Base-by-base conservation (phyloP, 2,888 invertebrate genomes). In the Platycnemis pennipes region DNA sequence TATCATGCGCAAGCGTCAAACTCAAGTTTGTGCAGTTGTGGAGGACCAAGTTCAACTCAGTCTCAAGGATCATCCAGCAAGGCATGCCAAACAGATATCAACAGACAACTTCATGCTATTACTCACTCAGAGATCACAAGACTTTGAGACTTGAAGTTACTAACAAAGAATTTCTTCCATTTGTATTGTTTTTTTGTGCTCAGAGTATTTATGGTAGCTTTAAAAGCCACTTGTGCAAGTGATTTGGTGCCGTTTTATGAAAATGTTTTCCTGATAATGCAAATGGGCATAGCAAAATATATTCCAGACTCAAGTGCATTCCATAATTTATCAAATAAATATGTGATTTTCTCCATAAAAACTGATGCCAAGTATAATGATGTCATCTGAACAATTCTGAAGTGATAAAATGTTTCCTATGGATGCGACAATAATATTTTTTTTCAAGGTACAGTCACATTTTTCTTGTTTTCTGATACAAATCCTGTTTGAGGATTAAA, bases 341-440 rank as follows among this genome's bases (percentile, higher is more conserved):
- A 53, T 42, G 42, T 44, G 91, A 91, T 69, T 91, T 91, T 26
- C 45, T 91, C n/a, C 53, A 37, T 37, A 53, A 44, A 44, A 91
- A 91, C 63, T 44, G 91, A 63, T 37, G 63, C 63, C 63, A 44
- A 69, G 42, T 44, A 91, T 42, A 91, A 91, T 22, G 63, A 91
- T 63, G 56, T 45, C 91, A 91, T 69, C 91, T 69, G n/a, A 91
- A 91, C 91, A 26, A 69, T 91, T n/a, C 91, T 63, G 88, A 91
- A 91, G 91, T 69, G 63, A 63, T 91, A 91, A 69, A 63, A 91
- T 44, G 91, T 91, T 91, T 91, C 91, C 91, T 91, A 91, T n/a
- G 63, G 91, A 91, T 37, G 91, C 63, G 91, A 91, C 91, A 91
- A 91, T 91, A 91, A 91, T 91, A 91, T 91, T 91, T 91, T 91